Percentiles rank a stretch among this genome's conserved stretches.
Evolutionary conservation across 2,797 vertebrate genomes (phyloP).

Genomic region (Hyperoplus lanceolatus): DNA sequence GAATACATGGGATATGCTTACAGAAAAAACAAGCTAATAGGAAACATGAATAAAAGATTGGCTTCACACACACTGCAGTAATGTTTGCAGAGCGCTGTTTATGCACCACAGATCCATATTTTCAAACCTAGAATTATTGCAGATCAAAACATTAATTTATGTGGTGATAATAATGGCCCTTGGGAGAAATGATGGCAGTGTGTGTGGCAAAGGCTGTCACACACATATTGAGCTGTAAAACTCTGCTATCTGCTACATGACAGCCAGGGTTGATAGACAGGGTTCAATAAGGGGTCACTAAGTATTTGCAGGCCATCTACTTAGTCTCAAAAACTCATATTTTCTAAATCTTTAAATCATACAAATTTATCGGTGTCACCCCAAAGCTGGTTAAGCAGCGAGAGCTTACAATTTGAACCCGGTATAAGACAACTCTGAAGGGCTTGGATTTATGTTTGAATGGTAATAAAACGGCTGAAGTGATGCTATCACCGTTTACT

Average conservation of each 20-base stretch:
- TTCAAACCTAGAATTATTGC: conserved; percentile 13
- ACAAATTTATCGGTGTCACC: conserved; percentile 11
- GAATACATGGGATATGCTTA: not conserved
- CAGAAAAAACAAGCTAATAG: not conserved
- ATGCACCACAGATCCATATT: conserved; percentile 5
- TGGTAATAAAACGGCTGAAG: conserved; percentile 8
- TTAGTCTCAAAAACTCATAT: not conserved
- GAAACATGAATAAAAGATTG: conserved; percentile 18
- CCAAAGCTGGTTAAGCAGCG: not conserved
- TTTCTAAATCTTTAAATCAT: conserved; percentile 26
- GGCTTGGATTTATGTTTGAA: conserved; percentile 10
- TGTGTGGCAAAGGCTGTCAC: not conserved
- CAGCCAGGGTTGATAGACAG: not conserved
- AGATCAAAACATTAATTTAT: conserved; percentile 27
- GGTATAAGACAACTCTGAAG: not conserved
- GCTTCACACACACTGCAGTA: conserved; percentile 12
- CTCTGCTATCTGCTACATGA: not conserved
- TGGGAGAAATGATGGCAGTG: not conserved
- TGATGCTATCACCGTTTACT: conserved; percentile 19
- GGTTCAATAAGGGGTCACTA: not conserved
- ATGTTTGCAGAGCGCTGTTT: conserved; percentile 10
- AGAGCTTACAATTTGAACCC: conserved; percentile 1
- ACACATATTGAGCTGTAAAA: not conserved
- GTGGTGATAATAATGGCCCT: conserved; percentile 5
- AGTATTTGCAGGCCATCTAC: not conserved